These are phyloP conservation scores for Polyploca ridens DNA, from an alignment of 2,888 invertebrate species.

Conservation along the genomic window DNA sequence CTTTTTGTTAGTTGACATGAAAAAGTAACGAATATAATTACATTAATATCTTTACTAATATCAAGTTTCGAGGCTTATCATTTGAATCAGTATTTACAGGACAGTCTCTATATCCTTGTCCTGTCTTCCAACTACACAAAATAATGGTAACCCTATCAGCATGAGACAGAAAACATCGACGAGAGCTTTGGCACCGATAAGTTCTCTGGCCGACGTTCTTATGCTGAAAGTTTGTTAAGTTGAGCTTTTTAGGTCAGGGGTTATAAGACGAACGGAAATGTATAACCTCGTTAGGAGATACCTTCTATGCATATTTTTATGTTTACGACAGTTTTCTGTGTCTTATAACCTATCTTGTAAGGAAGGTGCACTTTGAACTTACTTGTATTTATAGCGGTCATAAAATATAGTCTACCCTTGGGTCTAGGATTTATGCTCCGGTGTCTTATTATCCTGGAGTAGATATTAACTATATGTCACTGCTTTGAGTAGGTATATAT, in stretches of 20 bases:
- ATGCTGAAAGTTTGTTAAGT: conserved; percentile 9
- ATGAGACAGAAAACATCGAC: not conserved
- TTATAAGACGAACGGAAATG: not conserved
- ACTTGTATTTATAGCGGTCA: not conserved
- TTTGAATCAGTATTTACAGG: too few species aligned
- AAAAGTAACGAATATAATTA: too few species aligned
- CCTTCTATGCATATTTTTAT: not conserved
- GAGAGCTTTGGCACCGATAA: conserved; percentile 9
- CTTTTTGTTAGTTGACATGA: too few species aligned
- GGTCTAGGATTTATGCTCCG: too few species aligned
- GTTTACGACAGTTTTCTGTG: not conserved
- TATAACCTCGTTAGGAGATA: not conserved
- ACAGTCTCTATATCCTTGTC: too few species aligned
- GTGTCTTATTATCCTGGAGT: too few species aligned
- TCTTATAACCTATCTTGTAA: not conserved
- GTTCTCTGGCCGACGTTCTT: not conserved
- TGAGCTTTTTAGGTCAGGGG: conserved; percentile 9
- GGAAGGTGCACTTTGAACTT: too few species aligned
- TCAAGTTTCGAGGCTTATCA: too few species aligned
- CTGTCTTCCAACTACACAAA: not conserved
- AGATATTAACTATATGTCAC: too few species aligned
- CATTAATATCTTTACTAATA: too few species aligned
- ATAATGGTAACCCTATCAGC: not conserved
- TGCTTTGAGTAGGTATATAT: too few species aligned
- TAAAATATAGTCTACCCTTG: not conserved